Conservation (phyloP, 2,797 vertebrate genomes). For the Helostoma temminkii region DNA sequence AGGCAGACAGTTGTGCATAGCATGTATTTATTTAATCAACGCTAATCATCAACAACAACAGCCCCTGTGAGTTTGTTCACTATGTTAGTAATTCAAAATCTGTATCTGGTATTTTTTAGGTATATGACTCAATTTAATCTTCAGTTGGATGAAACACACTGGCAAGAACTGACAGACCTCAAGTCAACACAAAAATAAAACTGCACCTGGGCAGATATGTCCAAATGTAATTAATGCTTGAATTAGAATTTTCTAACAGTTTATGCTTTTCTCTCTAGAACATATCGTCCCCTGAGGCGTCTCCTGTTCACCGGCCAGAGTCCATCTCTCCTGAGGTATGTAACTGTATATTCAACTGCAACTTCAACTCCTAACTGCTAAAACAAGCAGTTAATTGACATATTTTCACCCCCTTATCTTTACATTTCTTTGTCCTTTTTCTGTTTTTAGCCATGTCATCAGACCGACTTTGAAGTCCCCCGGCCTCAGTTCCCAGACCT, state of each 20-base stretch:
- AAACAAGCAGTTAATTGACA: background rate
- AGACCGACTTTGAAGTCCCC: slow-evolving; percentile 87
- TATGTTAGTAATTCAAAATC: too few relatives aligned
- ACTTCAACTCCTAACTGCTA: background rate
- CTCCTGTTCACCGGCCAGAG: slow-evolving; percentile 92
- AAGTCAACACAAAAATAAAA: background rate
- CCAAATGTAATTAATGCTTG: background rate
- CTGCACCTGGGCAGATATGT: too few relatives aligned
- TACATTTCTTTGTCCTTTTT: slow-evolving; percentile 21
- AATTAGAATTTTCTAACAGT: background rate
- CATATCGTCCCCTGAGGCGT: slow-evolving; percentile 96
- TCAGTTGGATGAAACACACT: background rate
- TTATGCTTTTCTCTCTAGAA: slow-evolving; percentile 85
- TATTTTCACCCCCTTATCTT: slow-evolving; percentile 8
- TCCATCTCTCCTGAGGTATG: slow-evolving; percentile 95
- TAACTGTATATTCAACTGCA: background rate
- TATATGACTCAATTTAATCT: background rate
- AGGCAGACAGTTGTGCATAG: too few relatives aligned
- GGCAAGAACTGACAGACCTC: background rate
- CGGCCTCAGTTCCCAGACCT: slow-evolving; percentile 89
- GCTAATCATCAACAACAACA: too few relatives aligned
- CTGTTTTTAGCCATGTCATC: slow-evolving; percentile 87
- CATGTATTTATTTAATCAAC: too few relatives aligned
- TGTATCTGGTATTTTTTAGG: too few relatives aligned
- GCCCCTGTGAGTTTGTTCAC: too few relatives aligned